Evolutionary conservation across 2,113 vertebrate genomes (phyloP).

Genomic region (Psephotus haematonotus): DNA sequence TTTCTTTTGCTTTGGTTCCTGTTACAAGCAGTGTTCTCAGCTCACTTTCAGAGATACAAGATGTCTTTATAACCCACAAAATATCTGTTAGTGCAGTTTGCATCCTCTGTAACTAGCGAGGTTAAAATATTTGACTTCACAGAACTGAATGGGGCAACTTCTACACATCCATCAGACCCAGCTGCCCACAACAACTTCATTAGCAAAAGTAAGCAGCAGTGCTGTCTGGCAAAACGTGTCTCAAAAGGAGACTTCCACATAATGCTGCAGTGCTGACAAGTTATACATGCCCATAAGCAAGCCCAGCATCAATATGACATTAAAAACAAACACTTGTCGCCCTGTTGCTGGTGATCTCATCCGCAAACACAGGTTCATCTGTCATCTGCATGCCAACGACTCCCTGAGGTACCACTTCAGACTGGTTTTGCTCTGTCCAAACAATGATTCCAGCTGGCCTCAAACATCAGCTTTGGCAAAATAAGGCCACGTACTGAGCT

Average conservation of each 20-base stretch:
- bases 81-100: not conserved
- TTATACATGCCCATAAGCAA: not conserved
- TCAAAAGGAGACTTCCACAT: not conserved
- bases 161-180: not conserved
- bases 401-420: not conserved
- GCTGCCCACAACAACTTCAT: not conserved
- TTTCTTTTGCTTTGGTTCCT: not conserved
- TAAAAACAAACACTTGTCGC: not conserved
- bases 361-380: not conserved
- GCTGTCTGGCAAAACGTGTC: not conserved
- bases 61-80: slow-evolving; percentile 5
- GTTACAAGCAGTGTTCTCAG: not conserved
- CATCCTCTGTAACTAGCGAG: not conserved
- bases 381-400: not conserved
- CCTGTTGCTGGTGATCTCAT: not conserved
- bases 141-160: not conserved
- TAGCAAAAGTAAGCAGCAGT: not conserved
- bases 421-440: not conserved
- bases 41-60: not conserved
- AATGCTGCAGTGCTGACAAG: not conserved
- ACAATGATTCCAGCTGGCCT: not conserved
- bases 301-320: not conserved
- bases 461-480: not conserved
- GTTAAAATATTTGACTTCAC: not conserved
- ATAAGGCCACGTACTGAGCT: not conserved